phyloP scores from a whole-genome alignment of 2,113 vertebrate genomes.

The Chinchilla lanigera region DNA sequence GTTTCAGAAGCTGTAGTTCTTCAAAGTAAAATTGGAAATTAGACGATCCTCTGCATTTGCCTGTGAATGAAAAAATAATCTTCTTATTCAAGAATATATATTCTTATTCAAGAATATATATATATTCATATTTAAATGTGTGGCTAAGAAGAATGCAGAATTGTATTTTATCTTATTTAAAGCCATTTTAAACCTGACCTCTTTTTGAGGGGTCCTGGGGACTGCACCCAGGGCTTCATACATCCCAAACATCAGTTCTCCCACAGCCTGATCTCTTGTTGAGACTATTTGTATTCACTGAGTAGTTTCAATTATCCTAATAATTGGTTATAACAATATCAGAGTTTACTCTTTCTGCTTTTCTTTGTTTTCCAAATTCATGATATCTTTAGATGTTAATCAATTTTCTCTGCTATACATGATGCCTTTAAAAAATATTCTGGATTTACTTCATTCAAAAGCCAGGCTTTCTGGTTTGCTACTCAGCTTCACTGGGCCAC shows the following conservation, averaged over 20 bases:
- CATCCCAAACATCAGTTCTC: neutral
- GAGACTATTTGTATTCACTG: neutral
- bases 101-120: no score
- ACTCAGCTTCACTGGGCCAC: neutral
- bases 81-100: no score
- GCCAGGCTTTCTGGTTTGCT: neutral
- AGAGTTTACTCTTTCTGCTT: neutral
- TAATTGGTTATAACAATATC: neutral
- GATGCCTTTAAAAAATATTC: neutral
- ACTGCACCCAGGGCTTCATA: neutral
- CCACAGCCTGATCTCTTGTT: neutral
- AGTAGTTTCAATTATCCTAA: neutral
- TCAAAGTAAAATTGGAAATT: neutral
- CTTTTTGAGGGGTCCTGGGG: neutral
- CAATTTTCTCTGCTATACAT: neutral
- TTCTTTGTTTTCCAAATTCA: conserved; percentile 5
- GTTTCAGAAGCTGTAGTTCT: neutral
- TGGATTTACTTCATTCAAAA: neutral
- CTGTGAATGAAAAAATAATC: neutral
- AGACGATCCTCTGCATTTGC: neutral
- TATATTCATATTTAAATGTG: conserved; percentile 16
- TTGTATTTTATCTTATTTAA: neutral
- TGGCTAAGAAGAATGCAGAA: neutral
- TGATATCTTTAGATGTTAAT: neutral
- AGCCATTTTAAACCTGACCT: neutral